These are phyloP conservation scores for Philopedon plagiatum DNA, from an alignment of 2,888 invertebrate genomes.

Conservation along the genomic window DNA sequence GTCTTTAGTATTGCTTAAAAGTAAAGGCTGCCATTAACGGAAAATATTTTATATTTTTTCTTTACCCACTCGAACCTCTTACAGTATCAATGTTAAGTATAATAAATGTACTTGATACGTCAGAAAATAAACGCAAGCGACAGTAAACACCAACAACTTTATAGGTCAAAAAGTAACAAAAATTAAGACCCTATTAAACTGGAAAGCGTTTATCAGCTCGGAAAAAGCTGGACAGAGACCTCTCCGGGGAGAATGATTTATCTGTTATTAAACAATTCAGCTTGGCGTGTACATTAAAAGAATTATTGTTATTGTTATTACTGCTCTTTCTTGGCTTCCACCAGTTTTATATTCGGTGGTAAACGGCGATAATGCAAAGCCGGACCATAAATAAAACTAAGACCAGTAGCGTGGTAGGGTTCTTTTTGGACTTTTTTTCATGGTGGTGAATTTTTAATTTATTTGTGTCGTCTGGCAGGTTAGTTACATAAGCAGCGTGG, in stretches of 20 bases:
- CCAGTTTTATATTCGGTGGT: constrained; percentile 26
- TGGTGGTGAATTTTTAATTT: too few relatives aligned
- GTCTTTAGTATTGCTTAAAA: too few relatives aligned
- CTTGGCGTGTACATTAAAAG: constrained; percentile 26
- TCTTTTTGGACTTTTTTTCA: not conserved
- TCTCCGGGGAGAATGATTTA: constrained; percentile 16
- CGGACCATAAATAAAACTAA: constrained; percentile 18
- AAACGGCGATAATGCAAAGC: constrained; percentile 31
- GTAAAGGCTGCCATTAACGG: too few relatives aligned
- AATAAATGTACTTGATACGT: too few relatives aligned
- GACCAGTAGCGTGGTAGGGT: constrained; percentile 3
- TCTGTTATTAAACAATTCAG: constrained; percentile 23
- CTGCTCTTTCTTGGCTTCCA: constrained; percentile 23
- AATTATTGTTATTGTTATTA: constrained; percentile 24
- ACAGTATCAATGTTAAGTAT: too few relatives aligned
- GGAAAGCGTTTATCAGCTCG: not conserved
- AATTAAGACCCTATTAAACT: not conserved
- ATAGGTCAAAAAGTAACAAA: not conserved
- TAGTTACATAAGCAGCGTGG: too few relatives aligned
- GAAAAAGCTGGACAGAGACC: not conserved
- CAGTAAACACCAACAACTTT: not conserved
- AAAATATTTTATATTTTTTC: too few relatives aligned
- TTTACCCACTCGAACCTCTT: too few relatives aligned
- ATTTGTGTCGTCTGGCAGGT: too few relatives aligned
- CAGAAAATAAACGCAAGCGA: too few relatives aligned